phyloP scores from a whole-genome alignment of 2,888 invertebrate species.

The Altica lythri region DNA sequence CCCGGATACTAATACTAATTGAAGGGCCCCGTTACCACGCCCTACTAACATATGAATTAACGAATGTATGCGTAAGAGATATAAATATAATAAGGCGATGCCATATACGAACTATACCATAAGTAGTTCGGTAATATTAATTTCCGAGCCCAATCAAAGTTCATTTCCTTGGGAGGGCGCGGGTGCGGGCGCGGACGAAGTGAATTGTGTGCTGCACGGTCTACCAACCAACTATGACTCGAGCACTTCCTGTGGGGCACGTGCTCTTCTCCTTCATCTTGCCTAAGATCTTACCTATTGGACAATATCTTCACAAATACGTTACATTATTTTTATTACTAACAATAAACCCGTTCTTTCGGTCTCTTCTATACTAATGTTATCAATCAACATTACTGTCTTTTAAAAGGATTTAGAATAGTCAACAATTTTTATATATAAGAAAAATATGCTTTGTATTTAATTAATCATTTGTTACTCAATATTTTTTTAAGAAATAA shows the following conservation, averaged over 20 bases:
- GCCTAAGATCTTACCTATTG: constrained; percentile 41
- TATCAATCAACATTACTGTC: no score
- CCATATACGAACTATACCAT: no score
- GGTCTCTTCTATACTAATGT: constrained; percentile 17
- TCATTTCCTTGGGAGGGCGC: constrained; percentile 50
- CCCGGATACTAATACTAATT: no score
- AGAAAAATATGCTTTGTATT: no score
- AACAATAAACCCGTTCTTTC: constrained; percentile 28
- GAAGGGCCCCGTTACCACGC: constrained; percentile 4
- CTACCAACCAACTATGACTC: constrained; percentile 54
- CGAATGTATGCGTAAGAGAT: constrained; percentile 1
- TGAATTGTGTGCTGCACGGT: constrained; percentile 52
- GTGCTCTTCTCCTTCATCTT: constrained; percentile 49
- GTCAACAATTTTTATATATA: no score
- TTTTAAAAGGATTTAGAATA: no score
- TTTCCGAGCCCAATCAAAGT: constrained; percentile 55
- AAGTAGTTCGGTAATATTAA: constrained; percentile 49
- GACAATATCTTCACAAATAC: constrained; percentile 33
- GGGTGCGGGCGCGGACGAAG: constrained; percentile 47
- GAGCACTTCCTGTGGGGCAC: constrained; percentile 54
- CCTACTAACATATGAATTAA: constrained; percentile 5
- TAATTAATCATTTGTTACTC: no score
- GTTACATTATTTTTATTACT: constrained; percentile 24
- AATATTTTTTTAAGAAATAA: no score
- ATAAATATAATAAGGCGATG: constrained; percentile 24